phyloP scores from a whole-genome alignment of 2,888 invertebrate species.

The Drosophila parthenogenetica region DNA sequence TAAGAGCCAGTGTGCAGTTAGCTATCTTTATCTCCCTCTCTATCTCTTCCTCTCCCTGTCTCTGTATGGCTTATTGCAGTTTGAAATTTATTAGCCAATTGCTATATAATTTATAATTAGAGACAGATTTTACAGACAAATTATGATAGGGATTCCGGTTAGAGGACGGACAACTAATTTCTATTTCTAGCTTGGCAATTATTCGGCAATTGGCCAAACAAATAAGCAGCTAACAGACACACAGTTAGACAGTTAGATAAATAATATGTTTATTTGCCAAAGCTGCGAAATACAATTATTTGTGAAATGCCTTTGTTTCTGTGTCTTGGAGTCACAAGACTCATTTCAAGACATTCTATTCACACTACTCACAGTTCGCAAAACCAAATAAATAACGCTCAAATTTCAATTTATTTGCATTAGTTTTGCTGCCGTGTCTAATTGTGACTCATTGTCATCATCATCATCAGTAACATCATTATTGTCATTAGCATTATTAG shows the following conservation, averaged over 20 bases:
- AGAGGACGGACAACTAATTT: conserved; percentile 28
- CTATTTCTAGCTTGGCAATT: conserved; percentile 32
- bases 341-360: conserved; percentile 27
- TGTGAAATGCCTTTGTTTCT: conserved; percentile 47
- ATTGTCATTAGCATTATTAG: conserved; percentile 21
- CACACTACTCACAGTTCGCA: conserved; percentile 12
- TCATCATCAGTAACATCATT: background rate
- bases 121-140: conserved; percentile 30
- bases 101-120: conserved; percentile 71
- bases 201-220: conserved; percentile 52
- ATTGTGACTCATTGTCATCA: conserved; percentile 28
- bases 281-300: conserved; percentile 40
- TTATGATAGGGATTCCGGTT: conserved; percentile 33
- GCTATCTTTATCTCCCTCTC: background rate
- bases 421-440: conserved; percentile 50
- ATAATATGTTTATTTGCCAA: conserved; percentile 42
- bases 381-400: conserved; percentile 47
- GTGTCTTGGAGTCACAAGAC: conserved; percentile 49
- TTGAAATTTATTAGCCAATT: conserved; percentile 74
- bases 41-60: background rate
- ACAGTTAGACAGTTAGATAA: conserved; percentile 3
- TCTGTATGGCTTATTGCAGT: conserved; percentile 29
- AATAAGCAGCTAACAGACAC: conserved; percentile 24
- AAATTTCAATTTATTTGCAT: conserved; percentile 53
- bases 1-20: conserved; percentile 45